Base-by-base conservation (phyloP, 2,888 invertebrate species). In the Andrena camellia region DNA sequence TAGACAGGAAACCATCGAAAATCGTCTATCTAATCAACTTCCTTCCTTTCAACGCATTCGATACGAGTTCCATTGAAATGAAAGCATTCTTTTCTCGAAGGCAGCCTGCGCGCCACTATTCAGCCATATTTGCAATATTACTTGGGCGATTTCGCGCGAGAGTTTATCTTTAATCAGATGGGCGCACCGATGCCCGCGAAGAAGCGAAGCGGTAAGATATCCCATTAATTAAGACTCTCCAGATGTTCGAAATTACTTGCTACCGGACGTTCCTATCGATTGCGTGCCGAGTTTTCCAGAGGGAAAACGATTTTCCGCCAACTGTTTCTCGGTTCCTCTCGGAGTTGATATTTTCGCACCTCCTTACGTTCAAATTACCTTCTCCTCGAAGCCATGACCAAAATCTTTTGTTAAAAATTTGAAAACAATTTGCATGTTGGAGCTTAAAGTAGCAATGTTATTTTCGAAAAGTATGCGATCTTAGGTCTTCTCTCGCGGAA, bases 211-310 rank as follows among this genome's bases (percentile, higher is more conserved):
- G 85, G 90, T 88, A 90, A 92, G 90, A 92, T 91, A 91, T 91
- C 89, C 90, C 91, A 92, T 93, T 93, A 93, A 93, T 93, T 92
- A 92, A 92, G 91, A 87, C 90, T 90, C 90, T 91, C 92, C 92
- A 93, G 93, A 92, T 93, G 93, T 92, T 92, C 90, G 90, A 90
- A 93, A 92, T 93, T 93, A 92, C 92, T 93, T 91, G 90, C 91
- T 91, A 90, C 89, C 82, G 81, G 84, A 84, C 85, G 88, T 89
- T 81, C 70, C 73, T 64, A 68, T 86, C 82, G 84, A 87, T 89
- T 90, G 85, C 88, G 84, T 86, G 77, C 87, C 78, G 78, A 89
- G 69, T 86, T 84, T 78, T 77, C 66, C 77, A 6, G 8, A n/a
- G 78, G 70, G 72, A 68, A 72, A 78, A 80, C 77, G 57, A 86